These are phyloP conservation scores for Crotalus tigris DNA, from an alignment of 2,113 vertebrate genomes.

Conservation along the genomic window DNA sequence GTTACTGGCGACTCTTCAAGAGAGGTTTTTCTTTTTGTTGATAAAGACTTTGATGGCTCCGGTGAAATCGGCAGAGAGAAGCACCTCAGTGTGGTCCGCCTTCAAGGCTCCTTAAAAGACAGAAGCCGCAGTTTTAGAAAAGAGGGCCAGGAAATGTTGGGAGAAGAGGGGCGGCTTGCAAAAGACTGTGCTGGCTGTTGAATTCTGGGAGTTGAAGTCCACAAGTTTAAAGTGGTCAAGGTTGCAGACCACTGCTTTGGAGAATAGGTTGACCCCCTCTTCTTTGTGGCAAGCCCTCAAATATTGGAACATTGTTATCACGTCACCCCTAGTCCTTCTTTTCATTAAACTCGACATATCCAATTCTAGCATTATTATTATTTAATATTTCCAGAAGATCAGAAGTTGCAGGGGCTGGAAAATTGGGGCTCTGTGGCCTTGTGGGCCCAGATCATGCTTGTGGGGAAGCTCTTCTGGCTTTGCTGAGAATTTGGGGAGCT, in stretches of 20 bases:
- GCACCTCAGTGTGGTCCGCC: constrained; percentile 92
- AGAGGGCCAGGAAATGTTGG: background rate
- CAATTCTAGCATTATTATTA: background rate
- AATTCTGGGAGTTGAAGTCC: no score
- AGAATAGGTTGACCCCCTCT: no score
- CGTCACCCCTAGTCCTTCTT: no score
- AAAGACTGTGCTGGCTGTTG: background rate
- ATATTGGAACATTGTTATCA: no score
- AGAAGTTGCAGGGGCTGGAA: background rate
- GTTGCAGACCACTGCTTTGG: no score
- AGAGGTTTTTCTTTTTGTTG: constrained; percentile 89
- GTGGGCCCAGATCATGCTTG: background rate
- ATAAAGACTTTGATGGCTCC: constrained; percentile 99
- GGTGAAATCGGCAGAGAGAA: constrained; percentile 96
- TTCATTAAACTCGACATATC: no score
- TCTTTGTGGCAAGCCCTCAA: no score
- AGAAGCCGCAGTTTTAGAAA: constrained; percentile 37
- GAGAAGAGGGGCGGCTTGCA: no score
- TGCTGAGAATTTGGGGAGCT: background rate
- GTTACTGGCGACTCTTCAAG: constrained; percentile 64
- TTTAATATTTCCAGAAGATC: background rate
- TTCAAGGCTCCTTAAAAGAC: constrained; percentile 82
- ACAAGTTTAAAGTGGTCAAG: no score
- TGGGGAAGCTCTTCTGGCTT: background rate
- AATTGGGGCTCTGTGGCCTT: background rate